Evolutionary conservation across 2,888 invertebrate genomes (phyloP).

Genomic region (Lasioglossum lativentre): DNA sequence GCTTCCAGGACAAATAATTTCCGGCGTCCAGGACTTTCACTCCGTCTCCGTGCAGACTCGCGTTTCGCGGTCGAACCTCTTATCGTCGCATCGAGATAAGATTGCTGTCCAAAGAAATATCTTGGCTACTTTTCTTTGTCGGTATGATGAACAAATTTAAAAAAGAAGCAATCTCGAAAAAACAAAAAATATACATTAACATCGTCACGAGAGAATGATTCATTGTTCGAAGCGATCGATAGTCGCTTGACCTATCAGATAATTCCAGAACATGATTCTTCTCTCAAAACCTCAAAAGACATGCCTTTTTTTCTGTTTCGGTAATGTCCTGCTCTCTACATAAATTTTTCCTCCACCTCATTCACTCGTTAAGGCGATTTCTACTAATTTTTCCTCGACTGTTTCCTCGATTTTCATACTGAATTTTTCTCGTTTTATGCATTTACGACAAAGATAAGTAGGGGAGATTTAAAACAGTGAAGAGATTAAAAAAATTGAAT

Average conservation of each 20-base stretch:
- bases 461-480: too few species aligned
- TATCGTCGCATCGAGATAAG: conserved; percentile 10
- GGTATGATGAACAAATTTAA: neutral
- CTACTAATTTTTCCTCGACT: too few species aligned
- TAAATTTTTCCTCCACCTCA: neutral
- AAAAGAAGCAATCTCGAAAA: neutral
- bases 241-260: neutral
- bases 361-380: neutral
- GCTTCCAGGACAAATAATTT: conserved; percentile 75
- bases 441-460: too few species aligned
- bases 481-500: too few species aligned
- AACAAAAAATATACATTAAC: neutral
- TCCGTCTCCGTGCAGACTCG: neutral
- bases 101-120: neutral
- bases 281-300: neutral
- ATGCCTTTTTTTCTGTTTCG: neutral
- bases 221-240: neutral
- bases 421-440: too few species aligned
- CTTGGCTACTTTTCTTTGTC: neutral
- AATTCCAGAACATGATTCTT: neutral
- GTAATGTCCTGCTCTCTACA: neutral
- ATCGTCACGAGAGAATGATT: neutral
- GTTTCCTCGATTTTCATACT: too few species aligned
- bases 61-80: neutral
- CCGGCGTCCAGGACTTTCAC: conserved; percentile 34